Evolutionary conservation across 2,113 vertebrate genomes (phyloP), one percentile per base, ranked within the genome.

Genomic region (Protomyctophum bolini): DNA sequence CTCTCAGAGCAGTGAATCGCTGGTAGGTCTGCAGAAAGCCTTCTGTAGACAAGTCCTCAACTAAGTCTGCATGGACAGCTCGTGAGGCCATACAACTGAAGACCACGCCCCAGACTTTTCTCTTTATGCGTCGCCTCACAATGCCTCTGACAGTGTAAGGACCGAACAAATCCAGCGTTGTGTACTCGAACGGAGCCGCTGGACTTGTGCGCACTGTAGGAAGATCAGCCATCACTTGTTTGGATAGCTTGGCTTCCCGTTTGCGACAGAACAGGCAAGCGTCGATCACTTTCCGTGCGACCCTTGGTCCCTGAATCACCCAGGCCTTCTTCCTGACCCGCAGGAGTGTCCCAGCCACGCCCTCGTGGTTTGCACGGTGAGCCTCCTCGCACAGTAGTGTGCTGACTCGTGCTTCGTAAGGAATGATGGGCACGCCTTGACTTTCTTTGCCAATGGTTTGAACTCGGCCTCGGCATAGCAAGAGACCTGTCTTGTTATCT

Each of bases 381-480:
- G 45, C 66, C 61, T 84, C 71, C 21, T 6, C 3, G 4, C 62
- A 65, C 1, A 84, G 10, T 2, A 73, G 11, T 9, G 72, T 70
- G 0, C 61, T 59, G 7, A 76, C 2, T 68, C 73, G 77, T 2
- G 73, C n/a, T 1, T 68, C 11, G n/a, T 15, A 70, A 0, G 70
- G 78, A 1, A 85, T 10, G 6, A 83, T 45, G 14, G 68, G 82
- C 0, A 85, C 56, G 6, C 52, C 29, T 5, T 12, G 29, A 48
- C 52, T 55, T 0, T 80, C 59, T 2, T 82, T 59, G 47, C 54
- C 62, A 7, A 74, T 77, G 9, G 6, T 50, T 11, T 80, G 73
- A 4, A 84, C 7, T 14, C 73, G 29, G 6, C 78, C 66, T 51
- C 84, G 75, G 76, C 68, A 80, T 5, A 75, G 7, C 8, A 68